Evolutionary conservation across 2,888 invertebrate genomes (phyloP).

Genomic region (Lepidochrysops patricia): DNA sequence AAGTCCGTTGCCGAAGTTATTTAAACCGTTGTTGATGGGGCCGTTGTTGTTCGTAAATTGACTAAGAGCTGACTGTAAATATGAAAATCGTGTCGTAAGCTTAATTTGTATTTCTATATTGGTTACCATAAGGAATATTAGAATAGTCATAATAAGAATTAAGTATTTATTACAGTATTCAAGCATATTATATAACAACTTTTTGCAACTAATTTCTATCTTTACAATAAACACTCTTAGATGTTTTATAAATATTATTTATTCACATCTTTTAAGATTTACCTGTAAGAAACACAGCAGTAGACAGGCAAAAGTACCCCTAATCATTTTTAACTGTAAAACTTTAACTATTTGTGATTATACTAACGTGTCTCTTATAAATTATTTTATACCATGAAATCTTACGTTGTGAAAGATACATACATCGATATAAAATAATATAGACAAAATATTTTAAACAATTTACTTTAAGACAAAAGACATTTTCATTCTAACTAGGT

Average conservation of each 20-base stretch:
- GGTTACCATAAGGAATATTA: background rate
- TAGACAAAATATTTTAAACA: background rate
- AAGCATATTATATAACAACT: no score
- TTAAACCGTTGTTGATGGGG: background rate
- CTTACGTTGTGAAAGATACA: background rate
- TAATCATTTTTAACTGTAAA: slow-evolving; percentile 24
- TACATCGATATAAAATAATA: background rate
- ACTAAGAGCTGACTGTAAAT: slow-evolving; percentile 26
- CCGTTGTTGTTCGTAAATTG: background rate
- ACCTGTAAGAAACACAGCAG: slow-evolving; percentile 19
- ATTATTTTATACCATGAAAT: background rate
- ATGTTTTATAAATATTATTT: no score
- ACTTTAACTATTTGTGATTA: slow-evolving; percentile 4
- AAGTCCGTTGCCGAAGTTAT: slow-evolving; percentile 16
- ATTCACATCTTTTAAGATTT: slow-evolving; percentile 2
- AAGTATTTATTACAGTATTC: no score
- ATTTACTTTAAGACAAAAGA: no score
- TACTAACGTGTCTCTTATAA: background rate
- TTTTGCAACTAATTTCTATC: no score
- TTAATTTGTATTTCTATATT: background rate
- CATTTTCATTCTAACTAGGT: no score
- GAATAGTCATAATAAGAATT: no score
- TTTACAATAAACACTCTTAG: no score
- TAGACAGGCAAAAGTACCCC: slow-evolving; percentile 20
- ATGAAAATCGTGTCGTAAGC: background rate